A percentile compares a stretch with the other conserved stretches of the same genome.
Evolutionary conservation across 2,797 vertebrate genomes (phyloP).

Genomic region (Ataeniobius toweri): DNA sequence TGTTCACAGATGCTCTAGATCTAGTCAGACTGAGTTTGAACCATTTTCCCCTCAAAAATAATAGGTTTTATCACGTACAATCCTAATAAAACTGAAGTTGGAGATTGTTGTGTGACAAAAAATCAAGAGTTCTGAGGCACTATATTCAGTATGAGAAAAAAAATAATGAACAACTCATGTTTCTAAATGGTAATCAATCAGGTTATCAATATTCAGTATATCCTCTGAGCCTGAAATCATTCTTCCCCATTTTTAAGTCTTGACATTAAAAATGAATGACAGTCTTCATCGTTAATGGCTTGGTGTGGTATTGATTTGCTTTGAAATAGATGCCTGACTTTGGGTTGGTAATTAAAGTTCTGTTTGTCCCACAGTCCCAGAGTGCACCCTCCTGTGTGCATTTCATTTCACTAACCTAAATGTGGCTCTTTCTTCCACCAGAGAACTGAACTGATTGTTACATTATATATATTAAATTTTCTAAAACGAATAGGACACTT

Average conservation of each 20-base stretch:
- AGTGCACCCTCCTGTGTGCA: slow-evolving; percentile 46
- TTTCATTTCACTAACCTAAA: slow-evolving; percentile 63
- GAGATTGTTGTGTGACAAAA: not conserved
- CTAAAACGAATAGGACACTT: not conserved
- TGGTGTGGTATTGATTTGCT: slow-evolving; percentile 79
- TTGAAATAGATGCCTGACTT: slow-evolving; percentile 74
- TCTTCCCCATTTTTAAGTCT: slow-evolving; percentile 74
- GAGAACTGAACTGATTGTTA: slow-evolving; percentile 17
- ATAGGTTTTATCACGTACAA: not conserved
- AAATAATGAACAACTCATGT: not conserved
- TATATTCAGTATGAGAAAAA: not conserved
- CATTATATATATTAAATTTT: not conserved
- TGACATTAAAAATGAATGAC: slow-evolving; percentile 85
- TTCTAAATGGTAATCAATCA: slow-evolving; percentile 67
- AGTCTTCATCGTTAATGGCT: slow-evolving; percentile 70
- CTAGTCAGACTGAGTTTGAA: too few relatives aligned
- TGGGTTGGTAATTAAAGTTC: slow-evolving; percentile 75
- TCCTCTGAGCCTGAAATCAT: slow-evolving; percentile 72
- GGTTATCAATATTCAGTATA: slow-evolving; percentile 79
- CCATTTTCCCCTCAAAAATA: too few relatives aligned
- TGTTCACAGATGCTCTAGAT: too few relatives aligned
- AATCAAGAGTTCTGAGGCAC: not conserved
- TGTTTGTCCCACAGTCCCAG: slow-evolving; percentile 59
- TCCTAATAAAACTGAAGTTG: not conserved
- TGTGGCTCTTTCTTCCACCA: slow-evolving; percentile 42